These are phyloP conservation scores for Canis aureus DNA, from an alignment of 2,113 vertebrate species.

Conservation along the genomic window DNA sequence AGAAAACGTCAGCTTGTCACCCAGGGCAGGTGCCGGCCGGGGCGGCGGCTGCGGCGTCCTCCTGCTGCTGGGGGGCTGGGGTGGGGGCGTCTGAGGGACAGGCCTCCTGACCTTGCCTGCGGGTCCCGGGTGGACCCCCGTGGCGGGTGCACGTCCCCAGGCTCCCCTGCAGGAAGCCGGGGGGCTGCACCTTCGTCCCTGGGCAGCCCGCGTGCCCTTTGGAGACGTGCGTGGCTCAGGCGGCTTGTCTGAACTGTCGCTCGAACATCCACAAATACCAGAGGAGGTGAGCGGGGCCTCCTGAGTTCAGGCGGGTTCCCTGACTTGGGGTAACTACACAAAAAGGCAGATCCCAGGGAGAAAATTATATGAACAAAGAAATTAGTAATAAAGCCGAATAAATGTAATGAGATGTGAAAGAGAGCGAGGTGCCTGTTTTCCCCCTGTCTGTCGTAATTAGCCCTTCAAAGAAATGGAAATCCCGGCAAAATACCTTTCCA, in stretches of 20 bases:
- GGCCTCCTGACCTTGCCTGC: no score
- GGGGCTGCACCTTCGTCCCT: not conserved
- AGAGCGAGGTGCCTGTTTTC: conserved; percentile 63
- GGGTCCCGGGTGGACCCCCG: rapidly evolving
- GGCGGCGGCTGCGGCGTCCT: rapidly evolving
- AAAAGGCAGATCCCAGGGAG: conserved; percentile 85
- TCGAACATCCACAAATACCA: conserved; percentile 80
- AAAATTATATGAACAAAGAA: conserved; percentile 87
- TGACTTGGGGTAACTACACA: conserved; percentile 83
- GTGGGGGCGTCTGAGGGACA: rapidly evolving
- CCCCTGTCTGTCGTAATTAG: conserved; percentile 85
- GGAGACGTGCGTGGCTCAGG: conserved; percentile 76
- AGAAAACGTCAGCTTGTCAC: not conserved
- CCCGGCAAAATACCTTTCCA: conserved; percentile 81
- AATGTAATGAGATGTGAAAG: conserved; percentile 86
- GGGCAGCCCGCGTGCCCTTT: not conserved
- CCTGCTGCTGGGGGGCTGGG: not conserved
- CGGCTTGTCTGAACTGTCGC: conserved; percentile 78
- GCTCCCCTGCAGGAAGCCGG: rapidly evolving
- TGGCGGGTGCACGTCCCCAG: rapidly evolving
- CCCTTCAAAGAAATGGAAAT: conserved; percentile 84
- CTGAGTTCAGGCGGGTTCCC: conserved; percentile 75
- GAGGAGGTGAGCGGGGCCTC: conserved; percentile 80
- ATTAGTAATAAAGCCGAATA: conserved; percentile 86
- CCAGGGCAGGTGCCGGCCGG: not conserved